Conservation (phyloP, 2,113 vertebrate genomes). For the Ahaetulla prasina region DNA sequence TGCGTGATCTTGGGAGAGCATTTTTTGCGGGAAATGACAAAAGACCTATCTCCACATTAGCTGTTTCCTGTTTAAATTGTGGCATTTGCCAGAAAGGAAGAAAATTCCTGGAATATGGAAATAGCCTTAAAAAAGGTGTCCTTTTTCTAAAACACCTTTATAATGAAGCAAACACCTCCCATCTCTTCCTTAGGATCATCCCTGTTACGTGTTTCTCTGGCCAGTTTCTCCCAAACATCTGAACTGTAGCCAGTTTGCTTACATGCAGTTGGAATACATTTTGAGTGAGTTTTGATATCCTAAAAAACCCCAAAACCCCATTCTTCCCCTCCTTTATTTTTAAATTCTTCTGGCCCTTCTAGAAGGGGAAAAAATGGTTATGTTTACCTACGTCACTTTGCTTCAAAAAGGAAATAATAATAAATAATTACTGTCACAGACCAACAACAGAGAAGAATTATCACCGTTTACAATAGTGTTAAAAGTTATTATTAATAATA, state of each 20-base stretch:
- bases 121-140: not conserved
- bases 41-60: conserved; percentile 40
- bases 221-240: not conserved
- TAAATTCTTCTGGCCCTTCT: not conserved
- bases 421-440: too few relatives aligned
- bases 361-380: not conserved
- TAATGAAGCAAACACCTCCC: not conserved
- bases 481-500: too few relatives aligned
- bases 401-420: too few relatives aligned
- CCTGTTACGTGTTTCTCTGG: not conserved
- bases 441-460: too few relatives aligned
- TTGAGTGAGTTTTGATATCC: not conserved
- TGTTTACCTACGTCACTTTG: too few relatives aligned
- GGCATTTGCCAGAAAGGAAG: conserved; percentile 33
- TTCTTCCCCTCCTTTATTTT: not conserved
- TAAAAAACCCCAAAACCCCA: too few relatives aligned
- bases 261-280: not conserved
- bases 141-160: not conserved
- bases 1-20: not conserved
- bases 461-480: too few relatives aligned
- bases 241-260: not conserved
- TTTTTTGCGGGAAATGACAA: conserved; percentile 60
- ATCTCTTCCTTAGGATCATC: too few relatives aligned
- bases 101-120: not conserved
- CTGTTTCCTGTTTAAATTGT: conserved; percentile 37